Evolutionary conservation across 2,797 vertebrate genomes (phyloP), one percentile per base, ranked within the genome.

Genomic region (Novumbra hubbsi): DNA sequence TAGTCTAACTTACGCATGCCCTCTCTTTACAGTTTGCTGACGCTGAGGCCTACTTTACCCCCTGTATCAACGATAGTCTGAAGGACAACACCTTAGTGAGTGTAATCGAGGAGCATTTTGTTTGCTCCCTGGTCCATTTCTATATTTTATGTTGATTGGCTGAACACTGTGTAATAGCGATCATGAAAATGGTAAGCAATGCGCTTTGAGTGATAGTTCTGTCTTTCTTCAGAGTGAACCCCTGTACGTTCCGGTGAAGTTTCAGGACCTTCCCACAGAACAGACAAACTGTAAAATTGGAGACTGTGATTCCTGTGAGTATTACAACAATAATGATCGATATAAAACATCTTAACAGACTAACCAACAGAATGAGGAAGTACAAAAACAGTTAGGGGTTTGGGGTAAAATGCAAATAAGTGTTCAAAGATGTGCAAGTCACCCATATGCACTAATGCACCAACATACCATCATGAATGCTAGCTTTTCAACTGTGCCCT

Each of bases 201-300:
- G 63, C 2, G 30, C 30, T 9, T 8, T 38, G 6, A 11, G 5
- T 32, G 21, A 38, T 64, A 45, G 50, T 45, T 45, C 21, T 57
- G 38, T 80, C 34, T 84, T 5, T 73, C 19, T n/a, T 77, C 90
- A 99, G 97, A 98, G 97, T 87, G 97, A 98, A 82, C 97, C 97
- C 15, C 92, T 99, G 0, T 98, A 99, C 75, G 96, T 98, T 82
- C 97, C 97, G 62, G 94, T 98, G 83, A 97, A 96, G 90, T 98
- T 99, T 91, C 96, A 96, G 92, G 97, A 99, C 74, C 88, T 96
- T n/a, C 88, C 95, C 57, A 82, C 86, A 75, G 96, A 98, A 79
- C 95, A 92, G 79, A 88, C 88, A 52, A 87, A 87, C 70, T 88
- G 87, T 87, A 92, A 90, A 38, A 91, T 81, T 8, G 88, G 72